phyloP scores from a whole-genome alignment of 2,888 invertebrate genomes.

The Boloria euphrosyne region DNA sequence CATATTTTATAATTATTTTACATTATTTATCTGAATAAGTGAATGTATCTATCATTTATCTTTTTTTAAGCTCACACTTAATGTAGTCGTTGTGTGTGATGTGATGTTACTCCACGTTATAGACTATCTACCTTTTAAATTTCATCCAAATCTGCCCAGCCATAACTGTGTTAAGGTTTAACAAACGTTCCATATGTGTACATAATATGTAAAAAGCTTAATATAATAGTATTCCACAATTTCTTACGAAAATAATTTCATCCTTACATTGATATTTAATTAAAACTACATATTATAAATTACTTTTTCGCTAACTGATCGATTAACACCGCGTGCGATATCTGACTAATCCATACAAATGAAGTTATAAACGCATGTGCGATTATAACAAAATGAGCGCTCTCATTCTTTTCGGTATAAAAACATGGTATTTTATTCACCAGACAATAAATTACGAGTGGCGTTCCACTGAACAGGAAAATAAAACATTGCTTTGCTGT shows the following conservation, averaged over 20 bases:
- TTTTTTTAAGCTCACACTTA: no score
- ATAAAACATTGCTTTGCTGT: constrained; percentile 59
- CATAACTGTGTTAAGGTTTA: background rate
- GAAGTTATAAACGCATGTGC: constrained; percentile 28
- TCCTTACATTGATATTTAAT: background rate
- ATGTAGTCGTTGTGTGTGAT: no score
- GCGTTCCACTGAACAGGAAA: constrained; percentile 73
- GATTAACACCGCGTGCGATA: background rate
- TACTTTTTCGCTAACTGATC: constrained; percentile 6
- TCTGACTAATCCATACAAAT: constrained; percentile 17
- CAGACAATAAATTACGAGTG: constrained; percentile 61
- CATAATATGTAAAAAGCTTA: no score
- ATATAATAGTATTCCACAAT: no score
- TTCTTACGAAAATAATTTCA: no score
- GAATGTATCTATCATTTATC: no score
- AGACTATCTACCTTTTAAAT: background rate
- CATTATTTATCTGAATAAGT: background rate
- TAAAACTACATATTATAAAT: constrained; percentile 8
- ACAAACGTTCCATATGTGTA: background rate
- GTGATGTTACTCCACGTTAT: background rate
- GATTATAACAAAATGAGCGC: constrained; percentile 34
- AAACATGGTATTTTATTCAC: constrained; percentile 39
- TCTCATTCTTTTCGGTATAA: constrained; percentile 29
- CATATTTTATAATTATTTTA: no score
- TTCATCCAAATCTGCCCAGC: background rate